Evolutionary conservation across 2,888 invertebrate genomes (phyloP), one percentile per base, ranked within the genome.

Genomic region (Sesia apiformis): DNA sequence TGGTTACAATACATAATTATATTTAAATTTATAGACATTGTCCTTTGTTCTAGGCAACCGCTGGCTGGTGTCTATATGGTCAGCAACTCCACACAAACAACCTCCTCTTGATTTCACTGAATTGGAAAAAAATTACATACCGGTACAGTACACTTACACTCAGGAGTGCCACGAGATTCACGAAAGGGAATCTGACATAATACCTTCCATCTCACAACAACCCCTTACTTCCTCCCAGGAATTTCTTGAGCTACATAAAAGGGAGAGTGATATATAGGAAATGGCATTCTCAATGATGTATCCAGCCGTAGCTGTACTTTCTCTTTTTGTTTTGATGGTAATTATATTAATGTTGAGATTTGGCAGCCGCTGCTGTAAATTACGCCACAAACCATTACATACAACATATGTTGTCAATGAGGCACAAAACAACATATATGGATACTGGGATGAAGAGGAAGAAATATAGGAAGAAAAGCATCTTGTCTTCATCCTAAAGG

Each of bases 31-130:
- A 23, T 23, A 23, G 23, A 23, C 23, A 23, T 23, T 23, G 23
- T 23, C 23, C 23, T 57, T 43, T 41, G 57, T 72, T 75, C 40
- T 72, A 94, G 96, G 96, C 52, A 96, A 95, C 76, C 94, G 95
- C 69, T 96, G 95, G 95, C 84, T 96, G 57, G 92, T 95, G 8
- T 94, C 96, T 3, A 90, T 97, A 75, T 97, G 95, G 95, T 94
- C 96, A 3, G 91, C 94, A 43, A 94, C 95, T 4, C 96, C 96
- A 0, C 94, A 95, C 74, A 93, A 94, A 62, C 95, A 95, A 73
- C 94, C 95, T 3, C 93, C 97, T 0, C 78, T 96, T 4, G 96
- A 96, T 76, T 91, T 94, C 53, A 93, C 93, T 0, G 96, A 96
- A 76, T 80, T 96, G 0, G 92, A 94, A 66, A 23, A 23, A 23